These are phyloP conservation scores for Solenopsis invicta DNA, from an alignment of 1,140 invertebrate genomes.

Conservation along the genomic window DNA sequence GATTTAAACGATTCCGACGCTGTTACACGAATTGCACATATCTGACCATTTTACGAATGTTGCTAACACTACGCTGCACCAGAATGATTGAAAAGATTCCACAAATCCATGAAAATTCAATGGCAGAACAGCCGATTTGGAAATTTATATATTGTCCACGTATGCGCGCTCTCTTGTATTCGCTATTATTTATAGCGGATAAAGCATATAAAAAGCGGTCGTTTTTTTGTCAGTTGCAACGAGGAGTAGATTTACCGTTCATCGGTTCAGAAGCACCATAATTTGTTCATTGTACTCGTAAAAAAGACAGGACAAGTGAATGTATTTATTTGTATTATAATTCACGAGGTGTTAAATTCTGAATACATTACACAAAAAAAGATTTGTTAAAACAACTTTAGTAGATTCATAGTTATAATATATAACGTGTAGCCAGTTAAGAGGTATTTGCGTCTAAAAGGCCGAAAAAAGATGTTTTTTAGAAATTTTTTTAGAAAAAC, in stretches of 20 bases:
- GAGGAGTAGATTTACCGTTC: not conserved
- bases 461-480: too few species aligned
- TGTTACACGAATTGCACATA: not conserved
- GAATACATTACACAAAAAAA: too few species aligned
- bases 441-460: too few species aligned
- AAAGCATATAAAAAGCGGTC: not conserved
- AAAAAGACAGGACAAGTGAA: not conserved
- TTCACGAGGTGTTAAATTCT: not conserved
- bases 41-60: conserved; percentile 13
- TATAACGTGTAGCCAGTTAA: too few species aligned
- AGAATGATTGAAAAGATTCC: conserved; percentile 60
- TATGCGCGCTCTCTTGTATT: not conserved
- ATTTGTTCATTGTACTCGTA: not conserved
- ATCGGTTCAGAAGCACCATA: not conserved
- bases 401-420: too few species aligned
- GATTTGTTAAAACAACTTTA: too few species aligned
- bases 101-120: conserved; percentile 60
- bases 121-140: conserved; percentile 33
- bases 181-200: conserved; percentile 44
- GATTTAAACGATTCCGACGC: conserved; percentile 47
- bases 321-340: not conserved
- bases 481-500: too few species aligned
- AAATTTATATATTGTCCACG: conserved; percentile 36
- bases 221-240: not conserved
- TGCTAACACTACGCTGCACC: conserved; percentile 63